Evolutionary conservation across 1,140 invertebrate genomes (phyloP).

Genomic region (Drosophila equinoxialis): DNA sequence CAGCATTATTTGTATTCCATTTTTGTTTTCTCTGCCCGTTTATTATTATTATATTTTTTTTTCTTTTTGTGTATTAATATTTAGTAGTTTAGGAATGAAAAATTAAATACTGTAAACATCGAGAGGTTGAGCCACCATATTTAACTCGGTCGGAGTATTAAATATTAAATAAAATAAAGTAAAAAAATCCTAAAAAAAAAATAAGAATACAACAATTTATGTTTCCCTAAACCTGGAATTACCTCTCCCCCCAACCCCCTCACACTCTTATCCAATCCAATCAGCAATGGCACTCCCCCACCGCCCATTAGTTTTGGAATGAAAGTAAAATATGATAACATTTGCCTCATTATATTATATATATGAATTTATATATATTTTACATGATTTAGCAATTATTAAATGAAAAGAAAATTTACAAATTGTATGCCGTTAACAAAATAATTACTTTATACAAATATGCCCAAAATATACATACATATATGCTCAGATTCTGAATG

Average conservation of each 20-base stretch:
- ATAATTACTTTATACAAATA: slow-evolving; percentile 19
- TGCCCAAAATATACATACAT: slow-evolving; percentile 35
- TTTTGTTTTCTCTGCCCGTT: slow-evolving; percentile 32
- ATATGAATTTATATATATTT: slow-evolving; percentile 40
- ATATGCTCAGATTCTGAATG: slow-evolving; percentile 14
- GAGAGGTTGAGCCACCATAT: slow-evolving; percentile 56
- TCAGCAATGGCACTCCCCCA: neutral
- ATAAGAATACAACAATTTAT: slow-evolving; percentile 21
- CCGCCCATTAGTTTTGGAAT: slow-evolving; percentile 3
- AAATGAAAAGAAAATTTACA: slow-evolving; percentile 42
- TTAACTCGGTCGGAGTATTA: slow-evolving; percentile 44
- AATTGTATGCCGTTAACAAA: slow-evolving; percentile 66
- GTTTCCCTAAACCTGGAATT: slow-evolving; percentile 8
- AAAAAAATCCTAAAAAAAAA: slow-evolving; percentile 25
- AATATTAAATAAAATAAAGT: slow-evolving; percentile 35
- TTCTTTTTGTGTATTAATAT: slow-evolving; percentile 12
- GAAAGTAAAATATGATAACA: slow-evolving; percentile 35
- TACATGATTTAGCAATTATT: slow-evolving; percentile 57
- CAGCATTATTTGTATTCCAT: slow-evolving; percentile 55
- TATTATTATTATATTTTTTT: slow-evolving; percentile 10
- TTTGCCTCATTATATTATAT: slow-evolving; percentile 71
- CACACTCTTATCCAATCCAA: neutral
- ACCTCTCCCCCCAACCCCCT: neutral
- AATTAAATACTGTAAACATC: slow-evolving; percentile 51
- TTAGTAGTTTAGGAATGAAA: slow-evolving; percentile 29